Evolutionary conservation across 2,113 vertebrate genomes (phyloP).

Genomic region (Arenaria interpres): DNA sequence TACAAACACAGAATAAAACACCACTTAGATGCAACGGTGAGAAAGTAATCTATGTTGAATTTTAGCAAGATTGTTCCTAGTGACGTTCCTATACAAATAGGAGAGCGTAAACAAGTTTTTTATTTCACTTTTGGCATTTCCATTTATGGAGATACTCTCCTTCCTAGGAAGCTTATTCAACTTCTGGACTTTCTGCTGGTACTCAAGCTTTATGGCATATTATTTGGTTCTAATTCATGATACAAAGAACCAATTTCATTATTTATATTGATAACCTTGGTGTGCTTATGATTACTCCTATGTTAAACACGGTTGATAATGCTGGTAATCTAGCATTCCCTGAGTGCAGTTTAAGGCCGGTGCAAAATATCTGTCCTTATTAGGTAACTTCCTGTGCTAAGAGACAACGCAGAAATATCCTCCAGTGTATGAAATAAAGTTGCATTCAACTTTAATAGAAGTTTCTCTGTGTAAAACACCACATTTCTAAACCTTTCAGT

Average conservation of each 20-base stretch:
- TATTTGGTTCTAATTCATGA: not conserved
- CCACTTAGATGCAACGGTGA: not conserved
- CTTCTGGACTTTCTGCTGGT: not conserved
- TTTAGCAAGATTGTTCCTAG: not conserved
- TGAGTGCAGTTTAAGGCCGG: not conserved
- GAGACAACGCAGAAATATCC: not conserved
- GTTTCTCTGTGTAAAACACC: not conserved
- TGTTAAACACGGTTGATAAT: not conserved
- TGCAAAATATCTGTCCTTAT: constrained; percentile 6
- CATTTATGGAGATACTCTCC: not conserved
- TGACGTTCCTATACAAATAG: not conserved
- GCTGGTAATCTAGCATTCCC: not conserved
- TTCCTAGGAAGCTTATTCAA: not conserved
- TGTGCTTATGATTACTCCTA: not conserved
- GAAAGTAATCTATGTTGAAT: not conserved
- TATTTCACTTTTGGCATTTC: not conserved
- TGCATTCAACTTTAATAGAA: not conserved
- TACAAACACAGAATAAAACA: not conserved
- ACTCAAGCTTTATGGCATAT: not conserved
- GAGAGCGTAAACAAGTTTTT: not conserved
- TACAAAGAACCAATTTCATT: not conserved
- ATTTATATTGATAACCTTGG: not conserved
- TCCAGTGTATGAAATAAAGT: not conserved
- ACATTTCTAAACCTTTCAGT: not conserved
- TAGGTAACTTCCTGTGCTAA: constrained; percentile 50